These are phyloP conservation scores for Diplogasteroides magnus DNA, from an alignment of 1,140 invertebrate species.

Conservation along the genomic window DNA sequence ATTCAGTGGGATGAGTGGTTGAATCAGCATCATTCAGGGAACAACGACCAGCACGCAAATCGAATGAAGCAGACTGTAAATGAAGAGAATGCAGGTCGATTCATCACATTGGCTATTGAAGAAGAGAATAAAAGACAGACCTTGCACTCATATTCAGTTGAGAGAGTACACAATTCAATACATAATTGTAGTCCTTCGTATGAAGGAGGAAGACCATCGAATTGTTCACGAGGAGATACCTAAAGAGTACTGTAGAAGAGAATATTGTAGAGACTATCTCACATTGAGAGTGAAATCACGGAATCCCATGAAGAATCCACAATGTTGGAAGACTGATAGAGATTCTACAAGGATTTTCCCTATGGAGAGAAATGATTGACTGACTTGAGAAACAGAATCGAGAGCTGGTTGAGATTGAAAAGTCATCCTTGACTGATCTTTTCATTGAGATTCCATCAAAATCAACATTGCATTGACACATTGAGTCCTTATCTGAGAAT, in stretches of 20 bases:
- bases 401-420: slow-evolving; percentile 22
- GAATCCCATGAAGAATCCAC: slow-evolving; percentile 28
- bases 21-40: slow-evolving; percentile 27
- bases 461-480: slow-evolving; percentile 16
- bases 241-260: neutral
- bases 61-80: slow-evolving; percentile 30
- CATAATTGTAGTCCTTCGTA: slow-evolving; percentile 31
- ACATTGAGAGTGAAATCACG: slow-evolving; percentile 20
- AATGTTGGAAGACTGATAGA: slow-evolving; percentile 23
- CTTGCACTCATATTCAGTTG: slow-evolving; percentile 24
- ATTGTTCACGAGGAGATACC: slow-evolving; percentile 22
- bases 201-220: slow-evolving; percentile 27
- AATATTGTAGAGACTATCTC: neutral
- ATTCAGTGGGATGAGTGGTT: slow-evolving; percentile 14
- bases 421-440: slow-evolving; percentile 14
- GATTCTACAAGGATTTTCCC: slow-evolving; percentile 7
- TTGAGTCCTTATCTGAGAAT: slow-evolving; percentile 29
- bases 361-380: neutral
- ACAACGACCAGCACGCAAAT: slow-evolving; percentile 23
- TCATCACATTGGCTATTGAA: slow-evolving; percentile 17
- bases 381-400: slow-evolving; percentile 31
- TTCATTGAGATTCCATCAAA: slow-evolving; percentile 26
- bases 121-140: neutral
- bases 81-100: slow-evolving; percentile 7
- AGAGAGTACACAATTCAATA: slow-evolving; percentile 29